Conservation (phyloP, 2,888 invertebrate species). For the Eupithecia pulchellata region DNA sequence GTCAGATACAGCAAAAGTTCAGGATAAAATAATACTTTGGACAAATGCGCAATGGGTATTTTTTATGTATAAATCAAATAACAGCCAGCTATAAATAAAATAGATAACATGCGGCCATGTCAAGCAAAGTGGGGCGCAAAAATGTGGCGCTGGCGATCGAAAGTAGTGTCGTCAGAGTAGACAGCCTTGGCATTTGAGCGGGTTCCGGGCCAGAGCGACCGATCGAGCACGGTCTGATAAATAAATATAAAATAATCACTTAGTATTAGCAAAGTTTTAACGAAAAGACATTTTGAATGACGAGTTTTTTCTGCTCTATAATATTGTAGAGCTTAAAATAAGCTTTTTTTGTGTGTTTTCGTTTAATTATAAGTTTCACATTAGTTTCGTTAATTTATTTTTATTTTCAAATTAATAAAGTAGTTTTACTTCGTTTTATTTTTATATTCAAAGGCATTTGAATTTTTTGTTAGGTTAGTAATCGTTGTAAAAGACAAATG, state of each 20-base stretch:
- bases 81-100: constrained; percentile 13
- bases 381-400: neutral
- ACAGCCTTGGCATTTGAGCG: constrained; percentile 85
- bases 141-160: constrained; percentile 80
- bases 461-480: neutral
- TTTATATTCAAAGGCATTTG: neutral
- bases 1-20: neutral
- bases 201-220: constrained; percentile 78
- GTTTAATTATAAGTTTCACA: neutral
- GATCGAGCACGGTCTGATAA: constrained; percentile 56
- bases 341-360: neutral
- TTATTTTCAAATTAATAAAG: neutral
- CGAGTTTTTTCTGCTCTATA: neutral
- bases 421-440: neutral
- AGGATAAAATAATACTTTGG: constrained; percentile 2
- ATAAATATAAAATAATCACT: constrained; percentile 29
- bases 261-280: constrained; percentile 21
- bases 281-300: constrained; percentile 4
- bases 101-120: constrained; percentile 26
- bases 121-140: constrained; percentile 74
- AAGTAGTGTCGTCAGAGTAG: constrained; percentile 84
- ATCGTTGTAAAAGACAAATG: too few relatives aligned
- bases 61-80: neutral
- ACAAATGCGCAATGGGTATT: neutral
- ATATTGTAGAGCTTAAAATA: neutral